phyloP scores from a whole-genome alignment of 2,113 vertebrate genomes.

The Lucifuga dentata region DNA sequence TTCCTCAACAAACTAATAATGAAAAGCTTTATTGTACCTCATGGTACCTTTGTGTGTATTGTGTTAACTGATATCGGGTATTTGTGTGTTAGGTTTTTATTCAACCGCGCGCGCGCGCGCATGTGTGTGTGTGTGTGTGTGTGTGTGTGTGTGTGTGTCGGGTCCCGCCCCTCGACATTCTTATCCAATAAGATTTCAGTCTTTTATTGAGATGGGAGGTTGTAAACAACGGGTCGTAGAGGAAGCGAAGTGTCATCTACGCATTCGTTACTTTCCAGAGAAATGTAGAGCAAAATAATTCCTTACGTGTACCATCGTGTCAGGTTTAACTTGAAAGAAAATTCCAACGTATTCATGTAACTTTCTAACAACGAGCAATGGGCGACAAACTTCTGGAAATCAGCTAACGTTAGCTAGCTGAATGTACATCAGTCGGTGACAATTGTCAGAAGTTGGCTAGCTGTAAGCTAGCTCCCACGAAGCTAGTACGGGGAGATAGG shows the following conservation, averaged over 20 bases:
- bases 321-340: background rate
- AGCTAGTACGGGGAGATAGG: slow-evolving; percentile 30
- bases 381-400: slow-evolving; percentile 21
- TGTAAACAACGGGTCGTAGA: slow-evolving; percentile 66
- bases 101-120: background rate
- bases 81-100: background rate
- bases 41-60: background rate
- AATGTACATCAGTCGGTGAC: slow-evolving; percentile 36
- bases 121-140: background rate
- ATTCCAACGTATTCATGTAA: background rate
- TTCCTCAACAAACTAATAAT: slow-evolving; percentile 31
- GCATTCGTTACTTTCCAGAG: background rate
- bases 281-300: background rate
- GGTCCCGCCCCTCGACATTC: slow-evolving; percentile 1
- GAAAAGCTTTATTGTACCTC: slow-evolving; percentile 26
- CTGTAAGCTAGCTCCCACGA: slow-evolving; percentile 59
- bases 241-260: slow-evolving; percentile 45
- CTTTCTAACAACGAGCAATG: background rate
- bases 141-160: background rate
- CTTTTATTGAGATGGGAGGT: slow-evolving; percentile 30
- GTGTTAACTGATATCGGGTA: background rate
- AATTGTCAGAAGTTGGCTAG: slow-evolving; percentile 69
- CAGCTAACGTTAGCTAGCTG: slow-evolving; percentile 16
- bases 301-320: background rate
- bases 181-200: slow-evolving; percentile 60